Base-by-base conservation (phyloP, 1,140 invertebrate genomes). In the Drosophila persimilis region DNA sequence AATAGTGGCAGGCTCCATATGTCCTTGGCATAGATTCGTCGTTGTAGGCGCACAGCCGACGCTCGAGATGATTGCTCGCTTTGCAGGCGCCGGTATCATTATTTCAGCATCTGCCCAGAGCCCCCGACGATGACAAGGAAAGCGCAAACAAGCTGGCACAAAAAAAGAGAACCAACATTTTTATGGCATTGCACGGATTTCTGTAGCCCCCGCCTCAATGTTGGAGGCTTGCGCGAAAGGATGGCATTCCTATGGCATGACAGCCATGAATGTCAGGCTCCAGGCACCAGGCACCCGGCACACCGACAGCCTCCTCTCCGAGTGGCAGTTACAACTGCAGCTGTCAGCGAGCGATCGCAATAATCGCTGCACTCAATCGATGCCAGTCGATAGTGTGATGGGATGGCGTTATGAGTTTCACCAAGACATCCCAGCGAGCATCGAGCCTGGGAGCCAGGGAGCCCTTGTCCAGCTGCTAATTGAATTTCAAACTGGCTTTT, bases 1-100 rank as follows among this genome's bases (percentile, higher is more conserved):
- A 86, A 77, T 74, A 73, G 50, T 41, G 58, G 61, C 59, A 29
- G 45, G 45, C 17, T 13, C 41, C 52, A 71, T 53, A 86, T 77
- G 81, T 85, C 81, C 81, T 85, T 86, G 81, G 81, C 81, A 77
- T 74, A 69, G 80, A 85, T 85, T 61, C 57, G 5, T 11, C 35
- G 9, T 35, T 9, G 51, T 47, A 57, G 55, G 62, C 50, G 58
- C 57, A 11, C 3, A 53, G 31, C 47, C 58, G 59, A 58, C 59
- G 66, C 66, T 65, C 45, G 44, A 59, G 54, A 63, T 85, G 80
- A 84, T 86, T 84, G 80, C 77, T 84, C 80, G 77, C 81, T 70
- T 85, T 47, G 59, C 80, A 66, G 79, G 59, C 60, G 66, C 66
- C 74, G 66, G 59, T 77, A 55, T 77, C 73, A 77, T 77, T 72